A percentile compares a stretch with the other conserved stretches of the same genome.
Evolutionary conservation across 2,888 invertebrate genomes (phyloP).

Genomic region (Cyclophora punctaria): DNA sequence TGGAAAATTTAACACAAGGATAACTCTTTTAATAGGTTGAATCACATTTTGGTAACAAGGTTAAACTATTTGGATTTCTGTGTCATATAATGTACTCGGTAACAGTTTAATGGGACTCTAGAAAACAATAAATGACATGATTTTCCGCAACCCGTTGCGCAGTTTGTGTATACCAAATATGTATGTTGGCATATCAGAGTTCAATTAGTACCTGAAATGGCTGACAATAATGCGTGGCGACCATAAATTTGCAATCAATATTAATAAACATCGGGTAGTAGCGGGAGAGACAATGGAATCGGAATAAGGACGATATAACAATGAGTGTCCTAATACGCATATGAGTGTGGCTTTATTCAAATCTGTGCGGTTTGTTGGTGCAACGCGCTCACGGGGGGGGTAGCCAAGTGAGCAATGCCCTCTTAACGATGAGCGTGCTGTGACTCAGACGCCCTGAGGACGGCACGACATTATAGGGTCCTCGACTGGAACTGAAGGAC

Average conservation of each 20-base stretch:
- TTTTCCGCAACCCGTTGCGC: slow-evolving; percentile 27
- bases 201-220: slow-evolving; percentile 39
- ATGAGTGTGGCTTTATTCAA: slow-evolving; percentile 48
- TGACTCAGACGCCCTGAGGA: slow-evolving; percentile 71
- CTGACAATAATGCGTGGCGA: slow-evolving; percentile 45
- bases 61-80: slow-evolving; percentile 20
- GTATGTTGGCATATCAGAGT: slow-evolving; percentile 4
- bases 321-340: slow-evolving; percentile 52
- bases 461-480: slow-evolving; percentile 69
- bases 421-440: slow-evolving; percentile 66
- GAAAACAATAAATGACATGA: slow-evolving; percentile 23
- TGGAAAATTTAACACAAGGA: slow-evolving; percentile 5
- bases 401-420: slow-evolving; percentile 69
- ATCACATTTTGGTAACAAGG: slow-evolving; percentile 20
- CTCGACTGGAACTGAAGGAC: slow-evolving; percentile 71
- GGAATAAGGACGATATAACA: slow-evolving; percentile 63
- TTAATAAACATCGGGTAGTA: slow-evolving; percentile 44
- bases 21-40: slow-evolving; percentile 14
- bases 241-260: slow-evolving; percentile 63
- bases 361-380: slow-evolving; percentile 40
- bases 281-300: slow-evolving; percentile 55
- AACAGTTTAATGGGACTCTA: slow-evolving; percentile 9
- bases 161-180: slow-evolving; percentile 9
- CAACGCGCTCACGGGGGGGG: slow-evolving; percentile 55
- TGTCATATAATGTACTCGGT: slow-evolving; percentile 18